Percentiles rank a stretch among this genome's conserved stretches.
Evolutionary conservation across 1,140 invertebrate genomes (phyloP).

Genomic region (Eupeodes corollae): DNA sequence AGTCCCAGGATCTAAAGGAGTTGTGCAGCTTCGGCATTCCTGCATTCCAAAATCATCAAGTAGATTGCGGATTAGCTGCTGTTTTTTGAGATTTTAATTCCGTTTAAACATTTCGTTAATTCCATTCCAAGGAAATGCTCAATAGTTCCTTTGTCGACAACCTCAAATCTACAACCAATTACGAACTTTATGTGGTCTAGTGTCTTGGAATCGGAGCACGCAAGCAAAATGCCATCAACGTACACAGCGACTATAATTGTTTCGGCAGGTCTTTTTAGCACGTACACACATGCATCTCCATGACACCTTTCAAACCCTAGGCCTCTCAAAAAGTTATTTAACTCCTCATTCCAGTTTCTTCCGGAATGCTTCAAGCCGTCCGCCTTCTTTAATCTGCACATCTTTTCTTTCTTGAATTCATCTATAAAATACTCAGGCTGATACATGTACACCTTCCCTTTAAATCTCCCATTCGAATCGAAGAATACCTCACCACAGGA

Average conservation of each 20-base stretch:
- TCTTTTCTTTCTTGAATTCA: neutral
- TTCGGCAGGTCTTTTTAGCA: constrained; percentile 1
- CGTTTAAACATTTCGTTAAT: constrained; percentile 12
- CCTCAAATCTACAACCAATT: no score
- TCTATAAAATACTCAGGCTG: no score
- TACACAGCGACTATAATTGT: constrained; percentile 8
- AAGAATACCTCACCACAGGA: no score
- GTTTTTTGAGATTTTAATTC: constrained; percentile 4
- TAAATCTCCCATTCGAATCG: constrained; percentile 32
- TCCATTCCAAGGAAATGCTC: constrained; percentile 24
- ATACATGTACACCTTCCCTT: constrained; percentile 28
- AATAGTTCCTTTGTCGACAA: constrained; percentile 11
- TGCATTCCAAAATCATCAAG: no score
- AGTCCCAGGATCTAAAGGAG: no score
- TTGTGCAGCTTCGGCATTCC: no score
- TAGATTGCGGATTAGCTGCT: no score
- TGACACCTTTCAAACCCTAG: constrained; percentile 16
- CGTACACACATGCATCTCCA: constrained; percentile 32
- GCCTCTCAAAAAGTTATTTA: constrained; percentile 16
- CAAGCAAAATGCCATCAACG: constrained; percentile 22
- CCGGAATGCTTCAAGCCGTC: constrained; percentile 9
- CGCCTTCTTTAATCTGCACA: constrained; percentile 14
- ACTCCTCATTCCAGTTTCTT: constrained; percentile 21
- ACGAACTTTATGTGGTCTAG: no score
- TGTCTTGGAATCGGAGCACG: no score